These are phyloP conservation scores for Datnioides undecimradiatus DNA, from an alignment of 2,113 vertebrate genomes.

Conservation along the genomic window DNA sequence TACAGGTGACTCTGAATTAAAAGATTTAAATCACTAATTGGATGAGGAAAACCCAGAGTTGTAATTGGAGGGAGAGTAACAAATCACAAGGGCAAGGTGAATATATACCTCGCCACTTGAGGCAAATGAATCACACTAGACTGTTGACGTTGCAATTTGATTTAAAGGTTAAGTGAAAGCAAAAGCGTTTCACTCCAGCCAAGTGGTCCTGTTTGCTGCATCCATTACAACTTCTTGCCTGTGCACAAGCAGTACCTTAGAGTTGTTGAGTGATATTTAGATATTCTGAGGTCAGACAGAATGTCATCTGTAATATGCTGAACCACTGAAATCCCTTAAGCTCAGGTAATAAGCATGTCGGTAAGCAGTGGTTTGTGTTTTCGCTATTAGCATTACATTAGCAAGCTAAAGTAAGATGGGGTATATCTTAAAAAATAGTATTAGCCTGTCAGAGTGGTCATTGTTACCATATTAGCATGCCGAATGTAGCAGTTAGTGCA, in stretches of 20 bases:
- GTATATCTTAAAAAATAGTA: too few species aligned
- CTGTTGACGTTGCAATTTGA: conserved; percentile 41
- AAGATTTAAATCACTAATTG: conserved; percentile 26
- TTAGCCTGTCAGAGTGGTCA: not conserved
- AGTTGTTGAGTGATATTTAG: not conserved
- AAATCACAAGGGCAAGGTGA: not conserved
- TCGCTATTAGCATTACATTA: too few species aligned
- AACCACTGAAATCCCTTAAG: not conserved
- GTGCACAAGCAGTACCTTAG: not conserved
- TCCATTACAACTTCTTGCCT: conserved; percentile 4
- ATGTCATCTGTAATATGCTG: conserved; percentile 16
- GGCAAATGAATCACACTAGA: conserved; percentile 23
- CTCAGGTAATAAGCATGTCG: not conserved
- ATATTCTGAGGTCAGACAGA: conserved; percentile 2
- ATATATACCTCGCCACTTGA: not conserved
- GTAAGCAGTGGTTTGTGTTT: not conserved
- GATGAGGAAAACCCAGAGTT: not conserved
- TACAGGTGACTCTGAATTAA: not conserved
- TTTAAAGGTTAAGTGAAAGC: conserved; percentile 54
- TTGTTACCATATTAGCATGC: not conserved
- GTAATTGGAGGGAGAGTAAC: not conserved
- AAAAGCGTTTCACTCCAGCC: conserved; percentile 27
- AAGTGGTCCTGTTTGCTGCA: not conserved
- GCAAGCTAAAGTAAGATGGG: not conserved
- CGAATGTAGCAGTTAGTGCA: not conserved